Evolutionary conservation across 2,888 invertebrate species (phyloP).

Genomic region (Formica aserva): DNA sequence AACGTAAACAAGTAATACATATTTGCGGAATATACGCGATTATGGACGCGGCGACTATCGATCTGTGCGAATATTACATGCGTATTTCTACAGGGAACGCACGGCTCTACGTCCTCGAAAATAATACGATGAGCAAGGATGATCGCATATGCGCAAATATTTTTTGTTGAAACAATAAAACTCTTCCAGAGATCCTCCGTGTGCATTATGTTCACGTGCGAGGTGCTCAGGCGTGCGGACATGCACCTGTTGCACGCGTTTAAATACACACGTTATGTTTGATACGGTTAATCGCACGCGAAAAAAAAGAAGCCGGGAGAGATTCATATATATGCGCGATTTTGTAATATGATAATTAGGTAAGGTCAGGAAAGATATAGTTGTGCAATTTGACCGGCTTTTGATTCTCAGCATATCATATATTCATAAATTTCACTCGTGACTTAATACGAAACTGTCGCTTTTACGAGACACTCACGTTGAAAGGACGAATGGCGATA

Average conservation of each 20-base stretch:
- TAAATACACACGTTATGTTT: background rate
- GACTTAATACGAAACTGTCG: background rate
- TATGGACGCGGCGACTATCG: background rate
- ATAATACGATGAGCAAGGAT: conserved; percentile 15
- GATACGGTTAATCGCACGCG: conserved; percentile 9
- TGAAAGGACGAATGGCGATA: background rate
- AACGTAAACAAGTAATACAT: background rate
- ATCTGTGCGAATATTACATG: background rate
- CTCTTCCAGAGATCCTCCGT: background rate
- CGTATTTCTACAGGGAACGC: conserved; percentile 8
- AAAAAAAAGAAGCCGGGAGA: background rate
- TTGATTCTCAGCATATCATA: conserved; percentile 36
- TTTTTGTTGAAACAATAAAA: conserved; percentile 23
- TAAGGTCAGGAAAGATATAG: background rate
- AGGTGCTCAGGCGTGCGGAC: background rate
- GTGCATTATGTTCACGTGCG: background rate
- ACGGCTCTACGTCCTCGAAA: conserved; percentile 29
- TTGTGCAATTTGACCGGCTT: conserved; percentile 26
- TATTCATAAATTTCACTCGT: conserved; percentile 25
- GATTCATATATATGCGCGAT: background rate
- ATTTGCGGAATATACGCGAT: conserved; percentile 5
- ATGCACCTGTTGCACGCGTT: background rate
- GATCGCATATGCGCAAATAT: conserved; percentile 38
- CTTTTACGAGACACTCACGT: background rate
- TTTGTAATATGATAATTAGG: conserved; percentile 23